These are phyloP conservation scores for Oreochromis aureus DNA, from an alignment of 2,113 vertebrate species.

Conservation along the genomic window DNA sequence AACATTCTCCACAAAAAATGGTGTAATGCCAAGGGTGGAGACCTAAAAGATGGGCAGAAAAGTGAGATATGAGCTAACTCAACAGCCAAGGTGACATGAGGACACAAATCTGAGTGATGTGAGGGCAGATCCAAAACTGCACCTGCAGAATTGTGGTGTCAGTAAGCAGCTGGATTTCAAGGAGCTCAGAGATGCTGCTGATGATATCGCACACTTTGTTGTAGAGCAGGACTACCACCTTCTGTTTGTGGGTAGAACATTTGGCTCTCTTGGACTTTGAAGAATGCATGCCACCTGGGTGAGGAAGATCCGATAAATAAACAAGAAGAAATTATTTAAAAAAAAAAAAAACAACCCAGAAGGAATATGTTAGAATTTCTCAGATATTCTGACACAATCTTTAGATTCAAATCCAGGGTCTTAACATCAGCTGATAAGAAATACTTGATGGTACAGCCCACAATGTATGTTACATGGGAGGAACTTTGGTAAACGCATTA, in stretches of 20 bases:
- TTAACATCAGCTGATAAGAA: background rate
- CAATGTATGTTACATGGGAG: background rate
- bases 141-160: conserved; percentile 98
- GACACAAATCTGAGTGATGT: background rate
- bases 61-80: background rate
- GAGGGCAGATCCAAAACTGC: background rate
- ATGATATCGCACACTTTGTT: conserved; percentile 96
- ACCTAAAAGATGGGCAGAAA: conserved; percentile 69
- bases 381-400: background rate
- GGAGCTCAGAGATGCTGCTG: conserved; percentile 87
- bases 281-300: conserved; percentile 81
- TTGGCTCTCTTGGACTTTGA: conserved; percentile 94
- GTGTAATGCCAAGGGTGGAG: conserved; percentile 96
- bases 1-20: conserved; percentile 98
- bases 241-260: conserved; percentile 90
- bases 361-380: background rate
- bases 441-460: background rate
- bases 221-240: conserved; percentile 92
- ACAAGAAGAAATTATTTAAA: background rate
- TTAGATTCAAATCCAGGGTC: background rate
- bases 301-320: background rate
- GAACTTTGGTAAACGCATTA: background rate
- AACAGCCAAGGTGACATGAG: background rate
- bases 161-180: conserved; percentile 95
- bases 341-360: background rate